Percentiles rank a stretch among this genome's conserved stretches.
phyloP scores from a whole-genome alignment of 2,888 invertebrate species.

The Dicyrtoma fusca region DNA sequence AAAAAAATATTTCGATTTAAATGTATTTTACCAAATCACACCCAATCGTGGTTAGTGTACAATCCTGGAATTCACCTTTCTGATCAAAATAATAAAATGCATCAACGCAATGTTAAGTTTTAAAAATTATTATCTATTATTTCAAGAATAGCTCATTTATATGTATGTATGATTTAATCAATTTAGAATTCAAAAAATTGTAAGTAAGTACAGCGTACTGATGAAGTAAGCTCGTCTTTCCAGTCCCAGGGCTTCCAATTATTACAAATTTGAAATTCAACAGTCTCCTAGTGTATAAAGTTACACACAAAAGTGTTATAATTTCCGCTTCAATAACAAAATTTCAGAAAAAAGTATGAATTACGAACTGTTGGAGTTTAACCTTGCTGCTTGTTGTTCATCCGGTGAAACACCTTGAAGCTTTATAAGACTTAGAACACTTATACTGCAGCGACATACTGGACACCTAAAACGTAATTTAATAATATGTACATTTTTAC shows the following conservation, averaged over 20 bases:
- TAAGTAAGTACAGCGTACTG: slow-evolving; percentile 8
- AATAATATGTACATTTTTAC: not conserved
- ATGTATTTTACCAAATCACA: slow-evolving; percentile 47
- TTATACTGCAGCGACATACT: slow-evolving; percentile 29
- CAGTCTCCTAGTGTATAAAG: no score
- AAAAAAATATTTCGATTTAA: no score
- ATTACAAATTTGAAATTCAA: slow-evolving; percentile 40
- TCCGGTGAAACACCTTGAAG: slow-evolving; percentile 40
- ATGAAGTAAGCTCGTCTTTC: slow-evolving; percentile 37
- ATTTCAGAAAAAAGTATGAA: no score
- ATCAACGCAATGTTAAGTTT: no score
- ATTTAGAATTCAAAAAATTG: not conserved
- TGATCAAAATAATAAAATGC: no score
- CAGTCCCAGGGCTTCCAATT: slow-evolving; percentile 38
- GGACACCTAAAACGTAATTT: slow-evolving; percentile 31
- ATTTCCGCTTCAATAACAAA: no score
- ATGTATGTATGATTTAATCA: slow-evolving; percentile 12
- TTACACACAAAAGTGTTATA: no score
- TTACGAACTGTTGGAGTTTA: no score
- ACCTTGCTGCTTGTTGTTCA: not conserved
- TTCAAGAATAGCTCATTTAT: slow-evolving; percentile 11
- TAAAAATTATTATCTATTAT: no score
- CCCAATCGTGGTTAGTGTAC: slow-evolving; percentile 43
- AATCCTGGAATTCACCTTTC: slow-evolving; percentile 47
- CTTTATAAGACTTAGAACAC: slow-evolving; percentile 28